Conservation (phyloP, 2,113 vertebrate species). For the Montifringilla adamsi region DNA sequence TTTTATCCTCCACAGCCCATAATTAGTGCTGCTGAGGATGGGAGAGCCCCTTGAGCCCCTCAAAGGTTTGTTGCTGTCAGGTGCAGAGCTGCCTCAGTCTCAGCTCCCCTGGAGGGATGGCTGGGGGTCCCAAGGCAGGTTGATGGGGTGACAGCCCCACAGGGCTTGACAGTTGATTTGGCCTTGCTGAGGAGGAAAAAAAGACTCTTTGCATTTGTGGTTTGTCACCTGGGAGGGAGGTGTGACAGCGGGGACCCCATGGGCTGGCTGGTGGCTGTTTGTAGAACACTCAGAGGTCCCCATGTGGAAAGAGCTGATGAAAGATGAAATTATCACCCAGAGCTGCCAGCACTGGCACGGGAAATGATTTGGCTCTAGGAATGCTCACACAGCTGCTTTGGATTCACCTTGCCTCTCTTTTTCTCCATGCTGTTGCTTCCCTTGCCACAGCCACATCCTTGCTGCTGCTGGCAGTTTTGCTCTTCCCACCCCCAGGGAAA, state of each 20-base stretch:
- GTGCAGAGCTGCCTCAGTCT: neutral
- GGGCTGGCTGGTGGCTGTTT: neutral
- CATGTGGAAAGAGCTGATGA: neutral
- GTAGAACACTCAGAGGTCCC: neutral
- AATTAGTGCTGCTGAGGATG: neutral
- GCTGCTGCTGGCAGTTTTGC: neutral
- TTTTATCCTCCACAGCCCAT: neutral
- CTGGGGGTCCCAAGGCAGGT: neutral
- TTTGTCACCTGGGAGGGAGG: neutral
- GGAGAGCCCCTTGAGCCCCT: neutral
- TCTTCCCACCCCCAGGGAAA: neutral
- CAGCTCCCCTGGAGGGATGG: neutral
- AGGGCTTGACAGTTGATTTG: neutral
- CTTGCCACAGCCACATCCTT: rapidly evolving
- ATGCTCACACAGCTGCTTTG: neutral
- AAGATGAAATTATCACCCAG: neutral
- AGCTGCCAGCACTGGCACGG: neutral
- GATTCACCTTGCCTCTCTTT: neutral
- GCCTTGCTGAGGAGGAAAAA: neutral
- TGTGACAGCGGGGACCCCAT: rapidly evolving
- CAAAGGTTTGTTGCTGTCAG: neutral
- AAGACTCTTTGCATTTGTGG: neutral
- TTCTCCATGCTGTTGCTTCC: rapidly evolving
- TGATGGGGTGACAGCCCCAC: neutral
- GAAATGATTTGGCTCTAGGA: neutral